Conservation (phyloP, 2,888 invertebrate genomes). For the Mongoloraphidia duomilia region DNA sequence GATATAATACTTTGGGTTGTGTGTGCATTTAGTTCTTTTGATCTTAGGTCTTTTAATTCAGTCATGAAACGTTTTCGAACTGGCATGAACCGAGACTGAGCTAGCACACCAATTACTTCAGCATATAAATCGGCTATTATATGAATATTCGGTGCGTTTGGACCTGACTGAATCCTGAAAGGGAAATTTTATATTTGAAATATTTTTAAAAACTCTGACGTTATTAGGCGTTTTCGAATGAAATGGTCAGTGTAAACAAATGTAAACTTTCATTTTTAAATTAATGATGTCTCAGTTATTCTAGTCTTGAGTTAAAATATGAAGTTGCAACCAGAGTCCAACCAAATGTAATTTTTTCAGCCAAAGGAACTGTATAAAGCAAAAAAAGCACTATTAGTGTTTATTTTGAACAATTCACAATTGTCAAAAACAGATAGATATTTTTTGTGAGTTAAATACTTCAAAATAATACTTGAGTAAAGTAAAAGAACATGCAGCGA, state of each 20-base stretch:
- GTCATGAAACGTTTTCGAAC: slow-evolving; percentile 84
- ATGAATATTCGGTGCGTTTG: slow-evolving; percentile 90
- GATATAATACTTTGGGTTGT: slow-evolving; percentile 92
- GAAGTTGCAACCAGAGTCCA: no score
- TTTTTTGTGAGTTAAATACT: no score
- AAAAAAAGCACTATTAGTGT: no score
- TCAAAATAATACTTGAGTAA: no score
- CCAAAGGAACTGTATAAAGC: no score
- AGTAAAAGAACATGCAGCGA: no score
- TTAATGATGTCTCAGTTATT: no score
- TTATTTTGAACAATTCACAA: no score
- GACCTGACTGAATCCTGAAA: slow-evolving; percentile 72
- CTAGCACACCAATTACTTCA: slow-evolving; percentile 91
- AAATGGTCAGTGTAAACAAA: background rate
- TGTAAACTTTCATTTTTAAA: no score
- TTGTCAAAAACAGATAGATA: no score
- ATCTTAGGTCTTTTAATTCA: slow-evolving; percentile 71
- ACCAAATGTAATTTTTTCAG: no score
- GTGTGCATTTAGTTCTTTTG: slow-evolving; percentile 78
- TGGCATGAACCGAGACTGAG: slow-evolving; percentile 85
- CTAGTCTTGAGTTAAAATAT: no score
- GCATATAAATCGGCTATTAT: slow-evolving; percentile 96
- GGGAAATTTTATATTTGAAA: slow-evolving; percentile 10
- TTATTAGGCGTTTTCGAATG: background rate
- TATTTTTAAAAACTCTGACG: slow-evolving; percentile 1